These are phyloP conservation scores for Trigoniulus corallinus DNA, from an alignment of 1,140 invertebrate genomes.

Conservation along the genomic window DNA sequence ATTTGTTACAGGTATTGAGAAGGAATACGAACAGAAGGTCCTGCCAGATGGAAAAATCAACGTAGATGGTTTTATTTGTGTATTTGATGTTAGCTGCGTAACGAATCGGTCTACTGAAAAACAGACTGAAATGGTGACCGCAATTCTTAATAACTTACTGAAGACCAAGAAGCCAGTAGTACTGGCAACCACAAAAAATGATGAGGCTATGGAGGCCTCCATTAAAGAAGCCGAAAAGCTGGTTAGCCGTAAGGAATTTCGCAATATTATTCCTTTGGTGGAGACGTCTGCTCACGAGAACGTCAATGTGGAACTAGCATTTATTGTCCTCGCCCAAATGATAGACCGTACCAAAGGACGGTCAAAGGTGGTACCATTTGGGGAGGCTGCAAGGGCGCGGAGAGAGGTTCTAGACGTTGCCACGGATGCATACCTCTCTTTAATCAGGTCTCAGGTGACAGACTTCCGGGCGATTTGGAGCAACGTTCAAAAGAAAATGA, in stretches of 20 bases:
- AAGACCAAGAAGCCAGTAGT: slow-evolving; percentile 93
- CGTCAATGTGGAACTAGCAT: slow-evolving; percentile 89
- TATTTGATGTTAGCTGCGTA: slow-evolving; percentile 89
- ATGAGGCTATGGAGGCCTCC: slow-evolving; percentile 74
- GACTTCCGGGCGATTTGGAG: slow-evolving; percentile 77
- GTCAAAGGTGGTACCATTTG: slow-evolving; percentile 57
- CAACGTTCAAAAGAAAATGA: slow-evolving; percentile 64
- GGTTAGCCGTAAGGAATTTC: slow-evolving; percentile 78
- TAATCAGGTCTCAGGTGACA: slow-evolving; percentile 60
- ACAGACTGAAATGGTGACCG: slow-evolving; percentile 53
- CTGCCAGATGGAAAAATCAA: slow-evolving; percentile 83
- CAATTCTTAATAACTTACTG: slow-evolving; percentile 60
- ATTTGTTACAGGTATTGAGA: slow-evolving; percentile 45
- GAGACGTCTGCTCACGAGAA: slow-evolving; percentile 94
- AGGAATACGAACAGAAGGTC: slow-evolving; percentile 85
- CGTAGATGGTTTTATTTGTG: slow-evolving; percentile 90
- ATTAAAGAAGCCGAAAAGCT: slow-evolving; percentile 78
- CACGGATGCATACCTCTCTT: slow-evolving; percentile 66
- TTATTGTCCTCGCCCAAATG: slow-evolving; percentile 79
- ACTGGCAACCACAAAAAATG: slow-evolving; percentile 89
- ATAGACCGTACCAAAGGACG: slow-evolving; percentile 57
- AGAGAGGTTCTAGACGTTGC: slow-evolving; percentile 77
- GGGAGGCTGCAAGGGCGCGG: slow-evolving; percentile 64
- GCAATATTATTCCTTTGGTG: slow-evolving; percentile 54
- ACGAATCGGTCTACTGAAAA: slow-evolving; percentile 66